phyloP scores from a whole-genome alignment of 1,140 invertebrate genomes.

The Linepithema humile region DNA sequence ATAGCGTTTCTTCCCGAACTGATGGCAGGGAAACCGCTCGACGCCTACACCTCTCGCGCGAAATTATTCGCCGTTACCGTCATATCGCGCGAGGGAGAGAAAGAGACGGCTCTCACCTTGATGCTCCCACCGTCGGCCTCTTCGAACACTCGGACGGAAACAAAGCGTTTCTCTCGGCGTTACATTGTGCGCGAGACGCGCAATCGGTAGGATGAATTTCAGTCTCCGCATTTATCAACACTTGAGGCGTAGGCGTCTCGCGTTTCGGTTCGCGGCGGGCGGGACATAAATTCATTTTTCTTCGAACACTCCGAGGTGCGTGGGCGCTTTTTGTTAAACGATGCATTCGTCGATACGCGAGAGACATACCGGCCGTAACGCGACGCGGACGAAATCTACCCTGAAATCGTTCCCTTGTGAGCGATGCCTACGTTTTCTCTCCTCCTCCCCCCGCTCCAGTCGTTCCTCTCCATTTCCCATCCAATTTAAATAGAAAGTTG shows the following conservation, averaged over 20 bases:
- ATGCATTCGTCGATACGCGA: conserved; percentile 62
- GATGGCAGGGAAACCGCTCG: conserved; percentile 47
- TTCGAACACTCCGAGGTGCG: background rate
- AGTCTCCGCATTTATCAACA: conserved; percentile 76
- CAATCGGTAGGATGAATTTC: conserved; percentile 76
- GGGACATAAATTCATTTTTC: conserved; percentile 70
- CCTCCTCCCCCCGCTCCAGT: background rate
- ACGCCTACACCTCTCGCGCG: conserved; percentile 29
- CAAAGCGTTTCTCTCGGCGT: conserved; percentile 59
- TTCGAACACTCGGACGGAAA: conserved; percentile 60
- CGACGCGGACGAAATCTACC: conserved; percentile 39
- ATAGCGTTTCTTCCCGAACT: conserved; percentile 42
- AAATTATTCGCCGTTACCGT: conserved; percentile 50
- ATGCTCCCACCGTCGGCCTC: background rate
- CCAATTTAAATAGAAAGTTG: conserved; percentile 59
- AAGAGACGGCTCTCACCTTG: background rate
- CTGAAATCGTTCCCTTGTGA: conserved; percentile 63
- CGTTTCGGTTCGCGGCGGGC: background rate
- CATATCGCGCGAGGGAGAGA: background rate
- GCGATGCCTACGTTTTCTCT: conserved; percentile 28
- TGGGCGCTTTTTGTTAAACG: conserved; percentile 64
- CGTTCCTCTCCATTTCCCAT: conserved; percentile 51
- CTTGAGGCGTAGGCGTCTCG: conserved; percentile 22
- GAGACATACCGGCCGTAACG: conserved; percentile 20
- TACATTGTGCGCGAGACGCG: conserved; percentile 67